phyloP scores from a whole-genome alignment of 2,888 invertebrate genomes.

The Drosophila differens region DNA sequence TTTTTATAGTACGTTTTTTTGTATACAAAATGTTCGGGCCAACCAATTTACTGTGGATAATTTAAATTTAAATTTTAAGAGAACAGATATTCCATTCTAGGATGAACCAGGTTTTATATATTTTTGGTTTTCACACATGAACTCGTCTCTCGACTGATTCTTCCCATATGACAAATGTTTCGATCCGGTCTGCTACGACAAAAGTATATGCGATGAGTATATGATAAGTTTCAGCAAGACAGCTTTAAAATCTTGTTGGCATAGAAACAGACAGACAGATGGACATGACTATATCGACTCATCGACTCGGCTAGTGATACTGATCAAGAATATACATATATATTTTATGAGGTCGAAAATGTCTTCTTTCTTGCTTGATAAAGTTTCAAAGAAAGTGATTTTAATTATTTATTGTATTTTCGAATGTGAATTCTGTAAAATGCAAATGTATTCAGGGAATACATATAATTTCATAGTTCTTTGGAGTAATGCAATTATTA shows the following conservation, averaged over 20 bases:
- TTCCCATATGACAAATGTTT: not conserved
- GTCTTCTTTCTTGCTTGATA: not conserved
- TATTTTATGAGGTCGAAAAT: not conserved
- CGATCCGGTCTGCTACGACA: not conserved
- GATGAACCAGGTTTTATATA: not conserved
- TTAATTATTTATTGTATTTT: not conserved
- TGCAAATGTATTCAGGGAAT: conserved; percentile 8
- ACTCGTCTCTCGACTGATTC: not conserved
- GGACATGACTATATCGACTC: not conserved
- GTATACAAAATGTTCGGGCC: not conserved
- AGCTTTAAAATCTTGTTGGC: not conserved
- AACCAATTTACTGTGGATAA: not conserved
- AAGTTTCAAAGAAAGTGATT: not conserved
- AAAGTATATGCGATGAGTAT: not conserved
- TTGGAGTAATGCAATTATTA: conserved; percentile 11
- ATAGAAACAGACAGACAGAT: not conserved
- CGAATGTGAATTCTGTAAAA: not conserved
- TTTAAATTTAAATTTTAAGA: not conserved
- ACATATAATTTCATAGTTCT: conserved; percentile 6
- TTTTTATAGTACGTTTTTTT: not conserved
- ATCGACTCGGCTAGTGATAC: not conserved
- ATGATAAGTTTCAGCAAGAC: not conserved
- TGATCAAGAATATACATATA: not conserved
- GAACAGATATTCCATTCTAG: not conserved
- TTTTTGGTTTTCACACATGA: not conserved